Evolutionary conservation across 1,140 invertebrate genomes (phyloP).

Genomic region (Conus ventricosus): DNA sequence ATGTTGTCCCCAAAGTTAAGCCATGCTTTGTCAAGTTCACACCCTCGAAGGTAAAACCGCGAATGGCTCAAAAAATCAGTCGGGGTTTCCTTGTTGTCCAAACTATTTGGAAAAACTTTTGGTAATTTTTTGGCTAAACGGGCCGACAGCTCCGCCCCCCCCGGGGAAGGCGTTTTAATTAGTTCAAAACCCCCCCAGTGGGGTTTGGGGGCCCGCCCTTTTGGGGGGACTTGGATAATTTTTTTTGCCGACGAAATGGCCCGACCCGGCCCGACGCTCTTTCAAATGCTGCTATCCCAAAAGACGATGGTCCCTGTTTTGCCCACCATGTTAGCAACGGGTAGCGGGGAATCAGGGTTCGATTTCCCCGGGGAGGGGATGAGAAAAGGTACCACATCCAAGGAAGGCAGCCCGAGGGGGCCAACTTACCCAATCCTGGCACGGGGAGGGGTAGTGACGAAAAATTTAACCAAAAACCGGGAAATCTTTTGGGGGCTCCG

Average conservation of each 20-base stretch:
- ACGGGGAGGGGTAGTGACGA: conserved; percentile 87
- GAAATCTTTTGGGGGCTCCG: too few species aligned
- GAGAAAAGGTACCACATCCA: conserved; percentile 93
- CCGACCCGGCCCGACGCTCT: conserved; percentile 79
- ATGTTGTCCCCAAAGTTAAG: conserved; percentile 81
- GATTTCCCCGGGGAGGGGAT: conserved; percentile 85
- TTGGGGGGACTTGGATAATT: conserved; percentile 90
- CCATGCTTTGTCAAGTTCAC: conserved; percentile 82
- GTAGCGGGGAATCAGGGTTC: conserved; percentile 80
- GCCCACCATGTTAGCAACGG: conserved; percentile 89
- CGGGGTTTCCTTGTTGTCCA: conserved; percentile 81
- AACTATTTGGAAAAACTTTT: conserved; percentile 91
- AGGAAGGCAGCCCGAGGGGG: conserved; percentile 90
- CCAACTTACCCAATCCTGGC: conserved; percentile 89
- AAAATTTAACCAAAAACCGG: conserved; percentile 91
- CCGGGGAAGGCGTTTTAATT: conserved; percentile 77
- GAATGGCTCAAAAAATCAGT: conserved; percentile 88
- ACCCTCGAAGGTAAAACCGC: conserved; percentile 82
- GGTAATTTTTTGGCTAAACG: conserved; percentile 85
- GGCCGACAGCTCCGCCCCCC: conserved; percentile 64
- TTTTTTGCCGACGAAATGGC: conserved; percentile 72
- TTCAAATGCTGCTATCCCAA: conserved; percentile 85
- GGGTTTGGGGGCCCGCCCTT: conserved; percentile 24
- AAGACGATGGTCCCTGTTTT: conserved; percentile 86
- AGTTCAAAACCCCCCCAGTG: conserved; percentile 82